Conservation (phyloP, 2,888 invertebrate genomes). For the Hedychridium roseum region DNA sequence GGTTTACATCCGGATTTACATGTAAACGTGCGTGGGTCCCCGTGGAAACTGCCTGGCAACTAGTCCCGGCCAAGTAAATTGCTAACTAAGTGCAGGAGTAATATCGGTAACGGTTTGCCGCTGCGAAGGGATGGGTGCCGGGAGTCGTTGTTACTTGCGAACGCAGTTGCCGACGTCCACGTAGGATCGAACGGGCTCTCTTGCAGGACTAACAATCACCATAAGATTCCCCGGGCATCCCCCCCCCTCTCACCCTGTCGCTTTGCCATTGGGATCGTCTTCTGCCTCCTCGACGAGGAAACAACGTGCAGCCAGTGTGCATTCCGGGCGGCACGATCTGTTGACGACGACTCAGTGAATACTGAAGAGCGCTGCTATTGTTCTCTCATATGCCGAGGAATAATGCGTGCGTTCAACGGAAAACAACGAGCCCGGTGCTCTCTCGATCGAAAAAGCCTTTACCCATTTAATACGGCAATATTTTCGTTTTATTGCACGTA, state of each 20-base stretch:
- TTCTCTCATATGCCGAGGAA: too few species aligned
- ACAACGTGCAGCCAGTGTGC: not conserved
- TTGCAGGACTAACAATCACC: constrained; percentile 23
- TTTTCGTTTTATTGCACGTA: too few species aligned
- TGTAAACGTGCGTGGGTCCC: constrained; percentile 34
- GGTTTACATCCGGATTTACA: constrained; percentile 38
- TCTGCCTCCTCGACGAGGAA: not conserved
- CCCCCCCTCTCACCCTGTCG: not conserved
- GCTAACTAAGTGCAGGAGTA: constrained; percentile 33
- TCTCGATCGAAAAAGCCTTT: too few species aligned
- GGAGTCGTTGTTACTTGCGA: too few species aligned
- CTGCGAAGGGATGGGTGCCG: constrained; percentile 1
- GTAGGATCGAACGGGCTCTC: too few species aligned
- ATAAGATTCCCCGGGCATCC: constrained; percentile 15
- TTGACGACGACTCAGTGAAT: not conserved
- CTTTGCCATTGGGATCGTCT: not conserved
- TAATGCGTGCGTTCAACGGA: too few species aligned
- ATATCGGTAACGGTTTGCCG: constrained; percentile 34
- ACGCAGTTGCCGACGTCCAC: too few species aligned
- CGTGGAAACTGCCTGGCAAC: constrained; percentile 25
- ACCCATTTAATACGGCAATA: too few species aligned
- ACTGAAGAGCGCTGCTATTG: too few species aligned
- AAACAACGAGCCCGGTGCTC: too few species aligned
- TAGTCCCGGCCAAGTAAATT: constrained; percentile 29
- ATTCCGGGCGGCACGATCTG: not conserved